phyloP scores from a whole-genome alignment of 2,113 vertebrate genomes.

The Sinosuthora webbiana region DNA sequence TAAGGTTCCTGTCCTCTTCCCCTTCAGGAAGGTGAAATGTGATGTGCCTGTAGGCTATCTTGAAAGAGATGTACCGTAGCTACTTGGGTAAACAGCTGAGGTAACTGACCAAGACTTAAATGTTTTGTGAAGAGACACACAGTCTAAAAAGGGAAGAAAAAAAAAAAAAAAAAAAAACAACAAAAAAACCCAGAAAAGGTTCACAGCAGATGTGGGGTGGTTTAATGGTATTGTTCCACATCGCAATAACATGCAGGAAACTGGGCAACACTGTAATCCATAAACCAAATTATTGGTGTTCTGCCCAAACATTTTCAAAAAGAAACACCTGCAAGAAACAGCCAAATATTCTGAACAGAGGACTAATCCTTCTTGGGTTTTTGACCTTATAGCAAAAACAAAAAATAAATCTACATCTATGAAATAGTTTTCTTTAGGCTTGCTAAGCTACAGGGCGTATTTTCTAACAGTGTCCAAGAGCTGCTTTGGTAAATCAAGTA shows the following conservation, averaged over 20 bases:
- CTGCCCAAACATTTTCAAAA: slow-evolving; percentile 39
- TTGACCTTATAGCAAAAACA: neutral
- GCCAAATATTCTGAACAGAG: neutral
- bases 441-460: neutral
- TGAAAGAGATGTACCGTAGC: slow-evolving; percentile 30
- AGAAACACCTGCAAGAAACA: slow-evolving; percentile 28
- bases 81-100: slow-evolving; percentile 7
- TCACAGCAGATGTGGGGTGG: neutral
- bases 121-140: neutral
- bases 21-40: slow-evolving; percentile 3
- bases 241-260: neutral
- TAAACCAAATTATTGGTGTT: slow-evolving; percentile 49
- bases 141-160: neutral
- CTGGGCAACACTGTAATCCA: slow-evolving; percentile 22
- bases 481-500: neutral
- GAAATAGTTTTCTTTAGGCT: neutral
- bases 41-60: neutral
- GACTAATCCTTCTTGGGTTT: neutral
- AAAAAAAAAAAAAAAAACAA: neutral
- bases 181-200: neutral
- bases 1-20: slow-evolving; percentile 7
- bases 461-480: neutral
- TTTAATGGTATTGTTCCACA: slow-evolving; percentile 43
- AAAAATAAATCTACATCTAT: neutral
- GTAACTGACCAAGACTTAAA: neutral